Conservation (phyloP, 2,113 vertebrate species). For the Ciconia boyciana region DNA sequence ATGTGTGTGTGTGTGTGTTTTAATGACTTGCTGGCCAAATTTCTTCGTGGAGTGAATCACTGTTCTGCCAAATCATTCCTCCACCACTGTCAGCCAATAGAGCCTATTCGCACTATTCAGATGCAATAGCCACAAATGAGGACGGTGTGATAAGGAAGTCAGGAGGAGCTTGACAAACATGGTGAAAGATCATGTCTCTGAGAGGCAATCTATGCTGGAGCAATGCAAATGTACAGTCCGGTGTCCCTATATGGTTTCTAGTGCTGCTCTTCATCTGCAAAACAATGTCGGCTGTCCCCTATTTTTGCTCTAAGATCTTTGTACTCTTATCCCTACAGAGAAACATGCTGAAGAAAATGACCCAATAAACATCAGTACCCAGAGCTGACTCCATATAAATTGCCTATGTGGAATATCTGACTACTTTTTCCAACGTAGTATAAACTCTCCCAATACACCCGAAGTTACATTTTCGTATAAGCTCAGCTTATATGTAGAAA, state of each 20-base stretch:
- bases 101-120: neutral
- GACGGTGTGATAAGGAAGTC: neutral
- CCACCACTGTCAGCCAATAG: neutral
- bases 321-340: neutral
- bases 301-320: neutral
- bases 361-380: neutral
- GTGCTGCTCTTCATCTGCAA: neutral
- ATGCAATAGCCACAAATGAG: neutral
- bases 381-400: neutral
- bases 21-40: neutral
- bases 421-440: neutral
- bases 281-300: neutral
- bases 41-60: neutral
- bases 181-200: neutral
- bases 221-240: neutral
- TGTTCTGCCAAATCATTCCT: neutral
- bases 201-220: neutral
- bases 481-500: neutral
- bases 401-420: neutral
- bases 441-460: neutral
- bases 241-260: neutral
- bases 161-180: neutral
- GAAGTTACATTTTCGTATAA: neutral
- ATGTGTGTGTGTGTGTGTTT: accelerated
- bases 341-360: neutral